Conservation (phyloP, 2,888 invertebrate species). For the Eucera pruinosa region DNA sequence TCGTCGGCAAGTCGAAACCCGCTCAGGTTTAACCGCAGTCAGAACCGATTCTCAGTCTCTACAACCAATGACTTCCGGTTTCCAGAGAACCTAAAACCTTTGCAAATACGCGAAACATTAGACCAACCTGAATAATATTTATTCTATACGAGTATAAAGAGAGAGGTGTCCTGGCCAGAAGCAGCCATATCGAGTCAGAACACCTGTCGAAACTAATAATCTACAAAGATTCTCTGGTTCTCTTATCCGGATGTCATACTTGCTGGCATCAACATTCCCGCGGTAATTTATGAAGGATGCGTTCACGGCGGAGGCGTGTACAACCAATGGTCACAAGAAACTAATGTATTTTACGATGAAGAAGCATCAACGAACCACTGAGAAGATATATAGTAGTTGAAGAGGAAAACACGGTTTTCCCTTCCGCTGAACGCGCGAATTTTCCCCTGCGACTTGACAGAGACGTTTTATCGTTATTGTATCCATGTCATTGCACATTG, state of each 20-base stretch:
- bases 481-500: slow-evolving; percentile 21
- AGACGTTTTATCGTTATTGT: slow-evolving; percentile 26
- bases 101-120: slow-evolving; percentile 12
- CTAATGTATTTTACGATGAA: slow-evolving; percentile 7
- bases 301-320: slow-evolving; percentile 14
- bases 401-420: background rate
- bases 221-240: slow-evolving; percentile 24
- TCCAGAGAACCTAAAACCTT: slow-evolving; percentile 33
- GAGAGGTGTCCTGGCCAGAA: slow-evolving; percentile 68
- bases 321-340: background rate
- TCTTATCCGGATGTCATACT: slow-evolving; percentile 24
- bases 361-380: background rate
- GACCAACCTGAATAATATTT: background rate
- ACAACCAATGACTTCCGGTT: slow-evolving; percentile 33
- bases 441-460: slow-evolving; percentile 21
- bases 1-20: slow-evolving; percentile 90
- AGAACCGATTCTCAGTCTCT: slow-evolving; percentile 25
- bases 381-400: too few relatives aligned
- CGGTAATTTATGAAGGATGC: slow-evolving; percentile 30
- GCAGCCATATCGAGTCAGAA: slow-evolving; percentile 76
- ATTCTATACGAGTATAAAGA: slow-evolving; percentile 14
- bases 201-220: slow-evolving; percentile 2
- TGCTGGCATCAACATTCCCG: slow-evolving; percentile 14
- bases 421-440: slow-evolving; percentile 25
- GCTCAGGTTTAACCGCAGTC: slow-evolving; percentile 87